A percentile compares a stretch with the other conserved stretches of the same genome.
Evolutionary conservation across 1,140 invertebrate species (phyloP).

Genomic region (Drosophila micromelanica): DNA sequence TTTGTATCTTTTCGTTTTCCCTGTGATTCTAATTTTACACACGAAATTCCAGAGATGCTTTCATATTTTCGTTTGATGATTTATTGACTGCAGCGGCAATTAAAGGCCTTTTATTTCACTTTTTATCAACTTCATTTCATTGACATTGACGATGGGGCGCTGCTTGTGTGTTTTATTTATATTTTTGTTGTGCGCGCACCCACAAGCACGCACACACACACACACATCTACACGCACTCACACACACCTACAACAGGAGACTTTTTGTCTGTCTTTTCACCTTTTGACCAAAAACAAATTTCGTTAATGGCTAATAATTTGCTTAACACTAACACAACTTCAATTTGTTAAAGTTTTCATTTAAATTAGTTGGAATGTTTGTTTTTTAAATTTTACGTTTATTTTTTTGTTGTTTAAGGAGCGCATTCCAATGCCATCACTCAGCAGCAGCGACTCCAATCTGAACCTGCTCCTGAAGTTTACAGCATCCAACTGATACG

Average conservation of each 20-base stretch:
- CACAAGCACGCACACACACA: slow-evolving; percentile 28
- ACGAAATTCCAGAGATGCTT: slow-evolving; percentile 75
- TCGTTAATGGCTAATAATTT: slow-evolving; percentile 11
- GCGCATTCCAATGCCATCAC: slow-evolving; percentile 47
- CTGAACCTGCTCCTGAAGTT: slow-evolving; percentile 45
- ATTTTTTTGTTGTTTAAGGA: slow-evolving; percentile 38
- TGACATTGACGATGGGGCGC: slow-evolving; percentile 69
- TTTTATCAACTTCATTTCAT: slow-evolving; percentile 78
- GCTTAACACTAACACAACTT: not conserved
- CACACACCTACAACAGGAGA: slow-evolving; percentile 42
- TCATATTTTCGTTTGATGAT: slow-evolving; percentile 82
- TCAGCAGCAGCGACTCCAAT: slow-evolving; percentile 43
- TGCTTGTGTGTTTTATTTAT: slow-evolving; percentile 68
- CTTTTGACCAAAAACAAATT: slow-evolving; percentile 22
- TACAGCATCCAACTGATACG: slow-evolving; percentile 42
- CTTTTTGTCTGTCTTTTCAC: slow-evolving; percentile 47
- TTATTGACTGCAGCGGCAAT: slow-evolving; percentile 80
- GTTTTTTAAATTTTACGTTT: slow-evolving; percentile 12
- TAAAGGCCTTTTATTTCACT: slow-evolving; percentile 78
- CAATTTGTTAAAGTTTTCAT: not conserved
- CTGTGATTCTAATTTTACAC: slow-evolving; percentile 76
- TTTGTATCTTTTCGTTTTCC: slow-evolving; percentile 66
- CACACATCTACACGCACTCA: slow-evolving; percentile 21
- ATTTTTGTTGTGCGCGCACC: slow-evolving; percentile 72
- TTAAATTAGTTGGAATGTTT: not conserved